Evolutionary conservation across 2,888 invertebrate species (phyloP).

Genomic region (Caenorhabditis sp.): DNA sequence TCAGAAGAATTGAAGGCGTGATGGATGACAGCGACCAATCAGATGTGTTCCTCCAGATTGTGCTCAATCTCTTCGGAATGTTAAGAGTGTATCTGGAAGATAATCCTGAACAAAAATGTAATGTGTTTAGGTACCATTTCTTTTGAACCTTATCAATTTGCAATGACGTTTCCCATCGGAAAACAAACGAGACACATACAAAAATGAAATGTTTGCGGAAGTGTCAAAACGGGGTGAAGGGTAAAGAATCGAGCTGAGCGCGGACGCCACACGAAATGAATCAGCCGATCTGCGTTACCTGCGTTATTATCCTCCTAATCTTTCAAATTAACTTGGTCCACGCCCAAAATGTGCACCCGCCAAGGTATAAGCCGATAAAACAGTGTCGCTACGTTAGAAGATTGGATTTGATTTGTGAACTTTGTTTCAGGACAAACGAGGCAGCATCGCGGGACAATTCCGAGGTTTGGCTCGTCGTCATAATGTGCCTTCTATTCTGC

Average conservation of each 20-base stretch:
- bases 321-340: background rate
- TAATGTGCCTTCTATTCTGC: conserved; percentile 61
- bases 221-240: conserved; percentile 15
- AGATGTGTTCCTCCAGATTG: background rate
- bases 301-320: conserved; percentile 11
- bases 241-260: background rate
- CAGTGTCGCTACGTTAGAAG: too few species aligned
- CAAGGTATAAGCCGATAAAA: too few species aligned
- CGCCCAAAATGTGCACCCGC: conserved; percentile 8
- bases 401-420: background rate
- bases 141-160: background rate
- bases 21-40: conserved; percentile 36
- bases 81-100: background rate
- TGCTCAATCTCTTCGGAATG: too few species aligned
- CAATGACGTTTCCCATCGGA: background rate
- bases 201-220: conserved; percentile 4
- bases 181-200: background rate
- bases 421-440: conserved; percentile 39
- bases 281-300: conserved; percentile 3
- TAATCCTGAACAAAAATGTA: too few species aligned
- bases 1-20: conserved; percentile 3
- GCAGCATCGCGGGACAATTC: conserved; percentile 58
- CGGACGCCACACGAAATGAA: background rate
- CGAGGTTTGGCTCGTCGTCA: conserved; percentile 62
- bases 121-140: too few species aligned